Evolutionary conservation across 2,113 vertebrate genomes (phyloP), one percentile per base, ranked within the genome.

Genomic region (Microtus oregoni): DNA sequence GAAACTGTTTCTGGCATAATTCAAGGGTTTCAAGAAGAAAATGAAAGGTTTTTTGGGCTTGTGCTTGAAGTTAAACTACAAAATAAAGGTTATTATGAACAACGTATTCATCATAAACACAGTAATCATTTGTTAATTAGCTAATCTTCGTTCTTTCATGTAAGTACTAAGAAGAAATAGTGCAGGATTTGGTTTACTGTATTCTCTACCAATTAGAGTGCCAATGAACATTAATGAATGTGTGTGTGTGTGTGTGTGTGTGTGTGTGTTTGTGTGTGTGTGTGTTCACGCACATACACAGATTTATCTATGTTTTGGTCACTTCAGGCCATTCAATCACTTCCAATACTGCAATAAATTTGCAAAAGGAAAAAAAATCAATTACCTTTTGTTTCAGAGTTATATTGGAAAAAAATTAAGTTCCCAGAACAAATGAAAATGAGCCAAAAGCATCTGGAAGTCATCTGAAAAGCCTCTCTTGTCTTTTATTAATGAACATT

Each of bases 341-440:
- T 93, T 92, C 32, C 11, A 83, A n/a, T 85, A 47, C 82, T 81
- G 73, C 10, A 93, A 72, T 77, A 96, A 91, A 97, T 82, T 94
- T 89, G 20, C 24, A 70, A 91, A 97, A 97, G 79, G 86, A 97
- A 92, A 94, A 22, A 22, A 38, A 96, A 92, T 94, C 14, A 63
- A 63, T 92, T 5, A 73, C 89, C 20, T 96, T 97, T 92, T 96
- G 28, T 97, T 98, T 85, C 78, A 81, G 67, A 90, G 77, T 97
- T 95, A 96, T 88, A 90, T 3, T 91, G 83, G 79, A 93, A 97
- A 50, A 82, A 98, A 96, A 95, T 97, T 78, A 94, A 93, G 96
- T 93, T 3, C 12, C 32, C 26, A 3, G 22, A 63, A 70, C 72
- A 88, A 96, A 96, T 87, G 38, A 92, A 97, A 93, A 94, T 89